Conservation (phyloP, 2,797 vertebrate genomes). For the Telmatherina bonti region DNA sequence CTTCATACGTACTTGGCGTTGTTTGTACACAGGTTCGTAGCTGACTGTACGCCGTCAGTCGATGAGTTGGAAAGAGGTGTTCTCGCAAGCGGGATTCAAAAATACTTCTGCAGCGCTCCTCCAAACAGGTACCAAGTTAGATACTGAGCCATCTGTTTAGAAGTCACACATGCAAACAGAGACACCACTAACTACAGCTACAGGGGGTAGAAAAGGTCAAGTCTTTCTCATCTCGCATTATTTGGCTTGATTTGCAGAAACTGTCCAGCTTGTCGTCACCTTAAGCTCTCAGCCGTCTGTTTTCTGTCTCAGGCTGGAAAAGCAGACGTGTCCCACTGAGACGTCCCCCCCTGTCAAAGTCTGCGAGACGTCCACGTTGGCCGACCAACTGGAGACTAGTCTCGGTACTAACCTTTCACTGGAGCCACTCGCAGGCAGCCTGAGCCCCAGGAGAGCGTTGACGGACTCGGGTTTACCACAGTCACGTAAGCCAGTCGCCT, state of each 20-base stretch:
- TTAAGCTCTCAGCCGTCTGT: constrained; percentile 1
- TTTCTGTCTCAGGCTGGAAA: constrained; percentile 76
- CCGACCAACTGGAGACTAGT: constrained; percentile 10
- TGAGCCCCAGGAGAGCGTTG: constrained; percentile 81
- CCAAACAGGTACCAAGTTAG: constrained; percentile 41
- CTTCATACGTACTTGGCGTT: neutral
- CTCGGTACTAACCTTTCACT: constrained; percentile 35
- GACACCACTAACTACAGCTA: neutral
- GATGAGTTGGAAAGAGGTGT: constrained; percentile 67
- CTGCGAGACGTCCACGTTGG: constrained; percentile 41
- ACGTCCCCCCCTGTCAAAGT: constrained; percentile 66
- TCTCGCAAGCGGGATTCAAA: constrained; percentile 66
- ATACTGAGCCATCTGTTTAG: neutral
- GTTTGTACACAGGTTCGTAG: constrained; percentile 73
- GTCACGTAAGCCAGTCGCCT: constrained; percentile 76
- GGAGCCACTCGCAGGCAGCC: constrained; percentile 83
- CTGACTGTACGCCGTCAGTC: constrained; percentile 32
- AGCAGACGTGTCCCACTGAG: constrained; percentile 58
- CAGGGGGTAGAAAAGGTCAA: neutral
- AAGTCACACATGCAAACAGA: neutral
- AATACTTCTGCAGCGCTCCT: constrained; percentile 45
- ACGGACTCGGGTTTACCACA: constrained; percentile 77
- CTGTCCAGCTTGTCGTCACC: neutral
- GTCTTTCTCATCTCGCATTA: neutral
- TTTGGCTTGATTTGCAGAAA: neutral